Evolutionary conservation across 2,888 invertebrate genomes (phyloP).

Genomic region (Escarpia spicata): DNA sequence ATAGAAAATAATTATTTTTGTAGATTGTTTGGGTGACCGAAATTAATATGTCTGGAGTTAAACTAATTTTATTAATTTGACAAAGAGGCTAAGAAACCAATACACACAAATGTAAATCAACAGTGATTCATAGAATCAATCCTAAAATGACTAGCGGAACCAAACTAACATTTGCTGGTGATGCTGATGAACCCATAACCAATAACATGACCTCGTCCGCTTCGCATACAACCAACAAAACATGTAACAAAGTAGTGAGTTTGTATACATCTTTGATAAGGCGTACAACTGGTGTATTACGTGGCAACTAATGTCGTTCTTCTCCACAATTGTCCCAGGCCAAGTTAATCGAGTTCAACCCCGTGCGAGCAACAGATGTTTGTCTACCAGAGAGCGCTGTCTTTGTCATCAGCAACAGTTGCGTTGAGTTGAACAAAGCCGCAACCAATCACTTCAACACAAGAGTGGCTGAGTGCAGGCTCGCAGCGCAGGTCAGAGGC

Average conservation of each 20-base stretch:
- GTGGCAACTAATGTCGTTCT: background rate
- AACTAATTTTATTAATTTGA: too few species aligned
- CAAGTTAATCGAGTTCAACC: conserved; percentile 93
- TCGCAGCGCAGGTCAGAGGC: conserved; percentile 72
- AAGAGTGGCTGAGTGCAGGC: conserved; percentile 91
- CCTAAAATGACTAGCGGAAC: too few species aligned
- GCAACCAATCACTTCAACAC: conserved; percentile 89
- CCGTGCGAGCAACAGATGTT: conserved; percentile 70
- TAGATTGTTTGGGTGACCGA: too few species aligned
- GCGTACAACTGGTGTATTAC: background rate
- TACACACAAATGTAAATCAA: background rate
- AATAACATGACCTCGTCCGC: background rate
- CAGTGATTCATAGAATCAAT: background rate
- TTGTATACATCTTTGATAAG: background rate
- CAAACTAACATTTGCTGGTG: too few species aligned
- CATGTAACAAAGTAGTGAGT: background rate
- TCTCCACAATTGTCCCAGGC: conserved; percentile 66
- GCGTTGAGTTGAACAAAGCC: conserved; percentile 87
- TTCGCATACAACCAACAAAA: background rate
- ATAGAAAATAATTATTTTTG: too few species aligned
- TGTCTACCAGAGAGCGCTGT: conserved; percentile 81
- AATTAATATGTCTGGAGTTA: too few species aligned
- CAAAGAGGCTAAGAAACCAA: too few species aligned
- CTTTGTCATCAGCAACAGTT: conserved; percentile 93
- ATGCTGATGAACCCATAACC: background rate